Evolutionary conservation across 2,888 invertebrate genomes (phyloP).

Genomic region (Patella pellucida): DNA sequence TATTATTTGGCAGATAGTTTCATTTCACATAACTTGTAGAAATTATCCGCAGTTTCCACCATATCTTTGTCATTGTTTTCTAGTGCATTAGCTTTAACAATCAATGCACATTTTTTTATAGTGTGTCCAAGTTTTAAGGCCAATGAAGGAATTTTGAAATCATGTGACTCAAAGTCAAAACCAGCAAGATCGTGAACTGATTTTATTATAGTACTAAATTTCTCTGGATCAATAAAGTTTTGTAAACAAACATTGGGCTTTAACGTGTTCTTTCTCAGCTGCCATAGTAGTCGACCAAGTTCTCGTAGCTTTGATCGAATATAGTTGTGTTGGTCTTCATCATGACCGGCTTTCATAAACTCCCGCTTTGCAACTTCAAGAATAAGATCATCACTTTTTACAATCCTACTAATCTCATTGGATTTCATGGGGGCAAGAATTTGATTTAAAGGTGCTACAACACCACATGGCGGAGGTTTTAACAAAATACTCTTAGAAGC

Average conservation of each 20-base stretch:
- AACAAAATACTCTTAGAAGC: background rate
- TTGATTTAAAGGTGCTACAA: background rate
- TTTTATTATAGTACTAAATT: background rate
- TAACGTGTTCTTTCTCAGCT: background rate
- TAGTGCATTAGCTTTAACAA: slow-evolving; percentile 1
- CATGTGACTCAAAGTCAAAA: background rate
- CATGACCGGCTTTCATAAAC: background rate
- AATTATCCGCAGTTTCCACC: background rate
- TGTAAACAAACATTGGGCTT: background rate
- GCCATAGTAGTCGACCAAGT: background rate
- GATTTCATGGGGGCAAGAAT: background rate
- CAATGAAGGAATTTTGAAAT: background rate
- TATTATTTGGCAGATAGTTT: background rate
- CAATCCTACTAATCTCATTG: background rate
- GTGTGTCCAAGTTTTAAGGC: background rate
- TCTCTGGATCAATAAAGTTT: background rate
- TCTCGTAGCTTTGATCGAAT: background rate
- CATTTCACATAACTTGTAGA: background rate
- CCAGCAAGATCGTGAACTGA: background rate
- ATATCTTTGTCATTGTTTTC: background rate
- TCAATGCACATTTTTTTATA: background rate
- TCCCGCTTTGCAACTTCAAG: background rate
- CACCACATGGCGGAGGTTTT: background rate
- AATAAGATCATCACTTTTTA: background rate
- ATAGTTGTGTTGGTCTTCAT: background rate